phyloP scores from a whole-genome alignment of 2,113 vertebrate species.

The rabbit (Oryctolagus cuniculus) region mOryCun1.1 NC_091434.1:158074001-158074500 shows the following conservation, averaged over 20 bases:
- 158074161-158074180: background rate
- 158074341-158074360: conserved; percentile 13
- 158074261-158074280: conserved; percentile 22
- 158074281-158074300: conserved; percentile 7
- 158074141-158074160: background rate
- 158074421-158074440: background rate
- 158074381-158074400: background rate
- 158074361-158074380: conserved; percentile 1
- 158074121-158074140: background rate
- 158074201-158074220: background rate
- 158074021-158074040: background rate
- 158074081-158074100: background rate
- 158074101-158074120: background rate
- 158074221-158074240: background rate
- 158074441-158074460: background rate
- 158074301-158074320: background rate
- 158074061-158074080: background rate
- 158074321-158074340: background rate
- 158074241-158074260: background rate
- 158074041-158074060: background rate
- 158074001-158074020: background rate
- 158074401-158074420: background rate
- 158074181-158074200: conserved; percentile 30
- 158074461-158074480: background rate
- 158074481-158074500: background rate